Evolutionary conservation across 2,113 vertebrate species (phyloP).

Genomic region (Phyllostomus hastatus): DNA sequence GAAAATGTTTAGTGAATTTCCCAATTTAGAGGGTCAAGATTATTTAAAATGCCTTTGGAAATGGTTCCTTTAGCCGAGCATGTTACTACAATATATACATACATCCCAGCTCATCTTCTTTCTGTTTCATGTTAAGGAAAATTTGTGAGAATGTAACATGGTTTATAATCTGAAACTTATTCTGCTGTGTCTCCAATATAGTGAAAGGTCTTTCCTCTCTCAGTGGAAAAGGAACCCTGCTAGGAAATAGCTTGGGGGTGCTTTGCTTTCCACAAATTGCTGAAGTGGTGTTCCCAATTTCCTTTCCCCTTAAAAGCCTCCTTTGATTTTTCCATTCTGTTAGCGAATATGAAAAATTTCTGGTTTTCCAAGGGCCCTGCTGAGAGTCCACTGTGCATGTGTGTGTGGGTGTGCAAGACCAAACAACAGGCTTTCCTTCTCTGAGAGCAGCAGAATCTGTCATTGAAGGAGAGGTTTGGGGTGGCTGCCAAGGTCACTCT

Average conservation of each 20-base stretch:
- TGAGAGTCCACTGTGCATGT: neutral
- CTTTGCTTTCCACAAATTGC: neutral
- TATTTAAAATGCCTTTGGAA: neutral
- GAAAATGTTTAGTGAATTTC: neutral
- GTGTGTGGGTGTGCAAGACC: neutral
- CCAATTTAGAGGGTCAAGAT: neutral
- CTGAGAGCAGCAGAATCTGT: neutral
- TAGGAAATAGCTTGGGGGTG: neutral
- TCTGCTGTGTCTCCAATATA: neutral
- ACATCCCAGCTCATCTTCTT: neutral
- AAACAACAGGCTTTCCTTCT: neutral
- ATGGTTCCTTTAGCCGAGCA: neutral
- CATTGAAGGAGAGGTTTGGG: neutral
- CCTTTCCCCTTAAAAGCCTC: neutral
- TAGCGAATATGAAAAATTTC: constrained; percentile 18
- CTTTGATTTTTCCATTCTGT: constrained; percentile 17
- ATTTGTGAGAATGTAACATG: neutral
- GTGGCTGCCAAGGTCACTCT: constrained; percentile 43
- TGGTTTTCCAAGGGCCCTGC: neutral
- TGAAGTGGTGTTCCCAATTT: neutral
- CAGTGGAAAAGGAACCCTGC: neutral
- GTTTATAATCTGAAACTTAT: neutral
- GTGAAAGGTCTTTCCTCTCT: neutral
- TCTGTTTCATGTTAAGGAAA: neutral
- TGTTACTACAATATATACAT: neutral